These are phyloP conservation scores for Lemur catta DNA, from an alignment of 2,797 vertebrate species.

Conservation along the genomic window DNA sequence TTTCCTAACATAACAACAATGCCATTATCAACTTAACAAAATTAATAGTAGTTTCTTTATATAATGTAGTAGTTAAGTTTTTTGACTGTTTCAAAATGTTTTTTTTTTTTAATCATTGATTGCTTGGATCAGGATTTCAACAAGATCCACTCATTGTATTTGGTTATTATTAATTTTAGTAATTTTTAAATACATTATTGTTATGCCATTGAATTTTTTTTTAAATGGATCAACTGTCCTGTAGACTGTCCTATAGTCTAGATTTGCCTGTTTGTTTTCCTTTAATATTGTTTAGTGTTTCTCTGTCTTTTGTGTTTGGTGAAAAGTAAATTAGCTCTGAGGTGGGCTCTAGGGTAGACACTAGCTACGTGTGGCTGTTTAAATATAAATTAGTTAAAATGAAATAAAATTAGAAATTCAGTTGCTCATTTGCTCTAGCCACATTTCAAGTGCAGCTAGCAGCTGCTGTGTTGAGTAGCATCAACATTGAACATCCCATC, in stretches of 20 bases:
- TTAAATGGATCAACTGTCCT: background rate
- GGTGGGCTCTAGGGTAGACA: background rate
- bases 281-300: background rate
- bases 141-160: background rate
- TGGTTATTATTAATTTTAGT: background rate
- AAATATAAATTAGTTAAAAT: background rate
- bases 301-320: background rate
- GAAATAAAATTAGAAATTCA: background rate
- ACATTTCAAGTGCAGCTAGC: background rate
- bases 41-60: constrained; percentile 11
- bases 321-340: background rate
- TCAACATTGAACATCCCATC: background rate
- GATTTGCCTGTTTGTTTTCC: background rate
- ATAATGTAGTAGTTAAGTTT: background rate
- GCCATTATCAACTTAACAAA: background rate
- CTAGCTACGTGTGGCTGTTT: background rate
- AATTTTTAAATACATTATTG: background rate
- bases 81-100: background rate
- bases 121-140: background rate
- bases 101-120: background rate
- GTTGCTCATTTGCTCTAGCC: background rate
- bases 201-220: background rate
- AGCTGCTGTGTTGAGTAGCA: background rate
- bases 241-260: background rate
- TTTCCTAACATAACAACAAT: background rate